Conservation (phyloP, 2,797 vertebrate species). For the Tarsius wallacei region DNA sequence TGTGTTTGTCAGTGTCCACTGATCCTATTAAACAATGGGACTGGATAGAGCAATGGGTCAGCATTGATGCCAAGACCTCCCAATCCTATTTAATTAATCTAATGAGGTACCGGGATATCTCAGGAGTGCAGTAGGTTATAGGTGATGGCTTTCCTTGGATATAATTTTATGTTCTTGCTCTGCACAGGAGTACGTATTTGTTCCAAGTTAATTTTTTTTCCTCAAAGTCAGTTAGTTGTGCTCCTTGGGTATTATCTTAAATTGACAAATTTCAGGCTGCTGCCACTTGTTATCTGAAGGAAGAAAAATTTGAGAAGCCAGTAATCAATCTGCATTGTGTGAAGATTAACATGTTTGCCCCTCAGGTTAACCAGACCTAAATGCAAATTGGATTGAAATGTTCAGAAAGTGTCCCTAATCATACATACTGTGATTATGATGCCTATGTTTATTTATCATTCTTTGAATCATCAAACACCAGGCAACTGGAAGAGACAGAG, state of each 20-base stretch:
- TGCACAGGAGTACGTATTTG: slow-evolving; percentile 65
- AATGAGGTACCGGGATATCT: slow-evolving; percentile 46
- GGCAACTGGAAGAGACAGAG: slow-evolving; percentile 62
- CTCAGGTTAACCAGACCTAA: slow-evolving; percentile 59
- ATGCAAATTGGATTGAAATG: slow-evolving; percentile 77
- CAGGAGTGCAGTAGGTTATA: slow-evolving; percentile 68
- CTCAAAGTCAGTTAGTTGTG: slow-evolving; percentile 48
- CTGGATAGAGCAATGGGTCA: slow-evolving; percentile 50
- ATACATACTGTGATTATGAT: slow-evolving; percentile 57
- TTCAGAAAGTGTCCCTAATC: slow-evolving; percentile 69
- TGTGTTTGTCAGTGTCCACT: slow-evolving; percentile 47
- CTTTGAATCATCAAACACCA: slow-evolving; percentile 70
- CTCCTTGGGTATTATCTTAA: slow-evolving; percentile 77
- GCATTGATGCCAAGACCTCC: slow-evolving; percentile 49
- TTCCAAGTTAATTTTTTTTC: slow-evolving; percentile 71
- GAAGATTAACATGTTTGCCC: slow-evolving; percentile 64
- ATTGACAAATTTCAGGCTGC: slow-evolving; percentile 74
- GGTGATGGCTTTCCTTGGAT: slow-evolving; percentile 73
- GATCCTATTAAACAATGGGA: slow-evolving; percentile 71
- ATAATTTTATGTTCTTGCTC: slow-evolving; percentile 75
- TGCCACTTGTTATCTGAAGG: slow-evolving; percentile 61
- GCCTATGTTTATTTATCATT: slow-evolving; percentile 71
- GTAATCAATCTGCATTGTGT: slow-evolving; percentile 56
- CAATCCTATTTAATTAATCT: slow-evolving; percentile 83
- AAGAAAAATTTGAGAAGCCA: slow-evolving; percentile 73